Percentiles rank a stretch among this genome's conserved stretches.
These are phyloP conservation scores for Nasua narica DNA, from an alignment of 2,797 vertebrate species.

Conservation along the genomic window DNA sequence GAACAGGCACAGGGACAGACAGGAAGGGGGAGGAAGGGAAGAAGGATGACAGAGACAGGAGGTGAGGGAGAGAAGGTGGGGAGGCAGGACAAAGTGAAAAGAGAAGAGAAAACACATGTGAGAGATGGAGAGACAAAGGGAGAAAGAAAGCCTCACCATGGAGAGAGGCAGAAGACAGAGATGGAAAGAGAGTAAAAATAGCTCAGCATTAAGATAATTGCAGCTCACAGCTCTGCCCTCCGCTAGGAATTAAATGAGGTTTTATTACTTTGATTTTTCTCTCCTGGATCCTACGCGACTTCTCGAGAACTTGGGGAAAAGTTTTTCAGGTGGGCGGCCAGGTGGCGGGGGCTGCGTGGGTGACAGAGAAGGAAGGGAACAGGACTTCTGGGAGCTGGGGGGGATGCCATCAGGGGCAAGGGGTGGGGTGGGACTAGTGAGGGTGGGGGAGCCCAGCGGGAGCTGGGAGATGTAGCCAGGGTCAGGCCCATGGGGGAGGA, in stretches of 20 bases:
- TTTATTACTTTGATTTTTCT: slow-evolving; percentile 82
- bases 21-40: not conserved
- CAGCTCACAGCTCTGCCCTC: slow-evolving; percentile 77
- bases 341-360: slow-evolving; percentile 64
- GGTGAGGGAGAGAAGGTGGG: not conserved
- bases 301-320: slow-evolving; percentile 77
- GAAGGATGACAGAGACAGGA: not conserved
- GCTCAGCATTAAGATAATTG: slow-evolving; percentile 82
- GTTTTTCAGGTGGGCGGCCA: slow-evolving; percentile 75
- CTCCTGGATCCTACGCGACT: slow-evolving; percentile 77
- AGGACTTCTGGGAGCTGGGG: slow-evolving; percentile 9
- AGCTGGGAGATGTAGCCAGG: not conserved
- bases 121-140: slow-evolving; percentile 50
- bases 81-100: not conserved
- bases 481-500: not conserved
- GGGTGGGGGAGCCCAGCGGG: not conserved
- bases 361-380: slow-evolving; percentile 33
- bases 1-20: not conserved
- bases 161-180: slow-evolving; percentile 69
- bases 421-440: not conserved
- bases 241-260: slow-evolving; percentile 81
- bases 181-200: slow-evolving; percentile 83
- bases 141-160: slow-evolving; percentile 22
- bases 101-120: slow-evolving; percentile 5
- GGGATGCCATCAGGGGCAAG: not conserved